Percentiles rank a stretch among this genome's conserved stretches.
Conservation (phyloP, 2,797 vertebrate genomes). For the Sitta carolinensis region DNA sequence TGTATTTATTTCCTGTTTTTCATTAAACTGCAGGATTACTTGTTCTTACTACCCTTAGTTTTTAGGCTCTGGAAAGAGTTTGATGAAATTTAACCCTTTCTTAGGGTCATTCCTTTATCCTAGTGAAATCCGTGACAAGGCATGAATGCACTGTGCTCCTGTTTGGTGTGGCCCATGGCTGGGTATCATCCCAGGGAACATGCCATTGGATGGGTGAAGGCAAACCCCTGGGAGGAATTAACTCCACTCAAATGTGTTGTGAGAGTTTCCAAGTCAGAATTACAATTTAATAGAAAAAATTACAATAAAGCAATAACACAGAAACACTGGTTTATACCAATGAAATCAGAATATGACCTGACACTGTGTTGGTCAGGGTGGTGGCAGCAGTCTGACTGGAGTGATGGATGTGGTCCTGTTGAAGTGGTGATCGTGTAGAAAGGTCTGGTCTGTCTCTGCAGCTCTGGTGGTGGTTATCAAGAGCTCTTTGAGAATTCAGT, state of each 20-base stretch:
- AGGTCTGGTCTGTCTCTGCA: neutral
- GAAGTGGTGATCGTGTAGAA: rapidly evolving
- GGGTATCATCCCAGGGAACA: neutral
- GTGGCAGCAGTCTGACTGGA: neutral
- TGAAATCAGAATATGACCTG: neutral
- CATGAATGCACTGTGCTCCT: rapidly evolving
- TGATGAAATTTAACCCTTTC: neutral
- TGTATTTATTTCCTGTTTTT: neutral
- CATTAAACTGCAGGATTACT: neutral
- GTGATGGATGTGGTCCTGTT: too few relatives aligned
- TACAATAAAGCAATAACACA: neutral
- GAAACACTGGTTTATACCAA: neutral
- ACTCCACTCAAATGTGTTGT: neutral
- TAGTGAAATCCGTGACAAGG: neutral
- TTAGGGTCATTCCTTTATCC: neutral
- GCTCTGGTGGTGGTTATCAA: too few relatives aligned
- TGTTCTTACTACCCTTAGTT: neutral
- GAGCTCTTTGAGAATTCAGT: neutral
- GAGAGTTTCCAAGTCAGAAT: neutral
- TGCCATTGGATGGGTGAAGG: rapidly evolving
- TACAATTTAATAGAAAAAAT: neutral
- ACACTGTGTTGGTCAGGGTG: neutral
- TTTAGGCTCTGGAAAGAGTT: neutral
- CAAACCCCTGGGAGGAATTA: neutral
- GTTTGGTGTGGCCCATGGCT: neutral